Base-by-base conservation (phyloP, 2,797 vertebrate genomes). In the Labroides dimidiatus region DNA sequence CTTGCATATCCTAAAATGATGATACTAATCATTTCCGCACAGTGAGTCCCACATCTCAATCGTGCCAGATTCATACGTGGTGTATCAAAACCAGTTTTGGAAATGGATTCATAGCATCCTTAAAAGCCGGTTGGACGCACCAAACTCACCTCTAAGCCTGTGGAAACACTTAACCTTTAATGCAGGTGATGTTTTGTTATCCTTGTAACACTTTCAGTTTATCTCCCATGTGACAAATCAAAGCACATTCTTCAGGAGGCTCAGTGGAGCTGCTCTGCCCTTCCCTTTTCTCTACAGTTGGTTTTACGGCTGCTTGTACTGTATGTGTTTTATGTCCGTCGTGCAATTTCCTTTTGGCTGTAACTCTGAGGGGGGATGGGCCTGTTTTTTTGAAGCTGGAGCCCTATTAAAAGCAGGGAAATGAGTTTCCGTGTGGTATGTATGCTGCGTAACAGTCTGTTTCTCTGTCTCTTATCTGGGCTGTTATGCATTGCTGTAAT, bases 281-380 rank as follows among this genome's bases (percentile, higher is more conserved):
- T 7, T 78, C 54, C 55, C 62, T 36, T 66, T 39, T 58, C 55
- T 84, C 72, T 73, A 74, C 57, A 79, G 43, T 56, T 58, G 21
- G 4, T 74, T 88, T 84, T 71, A 84, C 42, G 59, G 67, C 64
- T 67, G 53, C 37, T 61, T 53, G 23, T 59, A 20, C 65, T 66
- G 64, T 69, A 71, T 73, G 81, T 61, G 61, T 80, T 87, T 72
- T 72, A 78, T 84, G 74, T 81, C 65, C 77, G 83, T 83, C 80
- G 77, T 79, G 73, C 48, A 84, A 81, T 91, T 89, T 88, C 81
- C 80, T 82, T 13, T 56, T 76, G 69, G 63, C 48, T 80, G 75
- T 77, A 55, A 67, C 57, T 57, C 58, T 36, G 69, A 45, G 43
- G 80, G 63, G 30, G 67, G 71, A 53, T 37, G 67, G 72, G 79